Evolutionary conservation across 2,113 vertebrate species (phyloP).

Genomic region (Salvelinus sp.): DNA sequence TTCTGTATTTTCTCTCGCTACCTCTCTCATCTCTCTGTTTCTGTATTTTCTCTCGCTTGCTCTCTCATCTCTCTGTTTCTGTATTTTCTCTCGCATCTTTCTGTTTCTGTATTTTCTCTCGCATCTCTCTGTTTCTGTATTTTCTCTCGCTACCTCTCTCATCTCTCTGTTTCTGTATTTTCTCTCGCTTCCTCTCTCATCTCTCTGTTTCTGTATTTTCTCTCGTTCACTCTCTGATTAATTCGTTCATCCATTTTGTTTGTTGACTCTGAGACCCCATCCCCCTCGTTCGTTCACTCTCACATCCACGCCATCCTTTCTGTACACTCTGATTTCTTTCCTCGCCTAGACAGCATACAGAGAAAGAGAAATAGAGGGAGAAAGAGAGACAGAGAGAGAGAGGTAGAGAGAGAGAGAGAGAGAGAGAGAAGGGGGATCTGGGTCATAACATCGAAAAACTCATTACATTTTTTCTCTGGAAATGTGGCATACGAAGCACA

Average conservation of each 20-base stretch:
- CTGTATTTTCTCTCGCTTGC: conserved; percentile 12
- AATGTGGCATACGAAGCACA: conserved; percentile 21
- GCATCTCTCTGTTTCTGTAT: conserved; percentile 9
- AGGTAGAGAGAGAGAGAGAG: not conserved
- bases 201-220: conserved; percentile 18
- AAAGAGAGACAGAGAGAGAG: not conserved
- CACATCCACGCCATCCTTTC: not conserved
- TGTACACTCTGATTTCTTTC: conserved; percentile 7
- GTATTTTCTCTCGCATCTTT: not conserved
- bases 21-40: not conserved
- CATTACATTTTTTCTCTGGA: not conserved
- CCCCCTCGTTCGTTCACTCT: not conserved
- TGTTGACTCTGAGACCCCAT: conserved; percentile 1
- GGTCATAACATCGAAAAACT: conserved; percentile 41
- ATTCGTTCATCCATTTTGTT: conserved; percentile 35
- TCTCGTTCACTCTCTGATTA: conserved; percentile 7
- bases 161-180: not conserved
- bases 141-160: conserved; percentile 1
- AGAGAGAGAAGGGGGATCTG: conserved; percentile 32
- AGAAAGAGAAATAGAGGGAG: not conserved
- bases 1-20: conserved; percentile 12
- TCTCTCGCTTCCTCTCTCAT: conserved; percentile 1
- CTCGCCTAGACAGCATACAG: conserved; percentile 5
- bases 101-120: conserved; percentile 12
- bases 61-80: conserved; percentile 3